Evolutionary conservation across 1,140 invertebrate species (phyloP).

Genomic region (Coenobita brevimanus): DNA sequence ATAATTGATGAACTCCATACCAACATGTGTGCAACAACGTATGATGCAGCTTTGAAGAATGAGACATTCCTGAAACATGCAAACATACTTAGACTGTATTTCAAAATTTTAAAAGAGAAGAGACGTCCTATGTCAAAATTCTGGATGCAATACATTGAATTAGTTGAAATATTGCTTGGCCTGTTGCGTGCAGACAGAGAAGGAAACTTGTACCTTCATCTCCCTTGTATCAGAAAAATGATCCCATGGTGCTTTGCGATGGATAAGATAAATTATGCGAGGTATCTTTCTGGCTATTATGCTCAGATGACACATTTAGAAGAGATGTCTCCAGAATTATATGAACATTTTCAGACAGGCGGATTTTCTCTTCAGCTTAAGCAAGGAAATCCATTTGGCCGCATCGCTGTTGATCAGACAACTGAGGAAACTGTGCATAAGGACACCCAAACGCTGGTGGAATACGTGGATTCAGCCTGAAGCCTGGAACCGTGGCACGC

Average conservation of each 20-base stretch:
- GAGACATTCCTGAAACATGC: constrained; percentile 11
- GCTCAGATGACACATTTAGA: constrained; percentile 48
- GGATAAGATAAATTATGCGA: constrained; percentile 24
- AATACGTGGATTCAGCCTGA: constrained; percentile 45
- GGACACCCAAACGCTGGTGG: constrained; percentile 60
- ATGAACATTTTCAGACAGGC: constrained; percentile 27
- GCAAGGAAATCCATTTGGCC: constrained; percentile 25
- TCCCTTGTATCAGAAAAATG: not conserved
- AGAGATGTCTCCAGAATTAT: not conserved
- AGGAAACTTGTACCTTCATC: constrained; percentile 10
- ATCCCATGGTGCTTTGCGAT: constrained; percentile 50
- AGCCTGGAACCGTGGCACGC: not conserved
- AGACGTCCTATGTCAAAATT: constrained; percentile 5
- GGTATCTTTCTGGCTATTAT: constrained; percentile 55
- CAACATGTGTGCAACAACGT: not conserved
- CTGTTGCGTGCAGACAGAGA: constrained; percentile 4
- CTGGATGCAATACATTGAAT: constrained; percentile 37
- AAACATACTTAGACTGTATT: not conserved
- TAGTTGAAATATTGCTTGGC: constrained; percentile 42
- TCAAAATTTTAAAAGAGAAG: not conserved
- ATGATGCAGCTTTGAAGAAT: not conserved
- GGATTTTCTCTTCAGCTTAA: constrained; percentile 54
- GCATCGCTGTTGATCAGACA: constrained; percentile 53
- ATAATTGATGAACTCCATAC: not conserved
- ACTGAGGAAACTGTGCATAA: constrained; percentile 61